phyloP scores from a whole-genome alignment of 2,113 vertebrate genomes.

The Chaenocephalus aceratus region DNA sequence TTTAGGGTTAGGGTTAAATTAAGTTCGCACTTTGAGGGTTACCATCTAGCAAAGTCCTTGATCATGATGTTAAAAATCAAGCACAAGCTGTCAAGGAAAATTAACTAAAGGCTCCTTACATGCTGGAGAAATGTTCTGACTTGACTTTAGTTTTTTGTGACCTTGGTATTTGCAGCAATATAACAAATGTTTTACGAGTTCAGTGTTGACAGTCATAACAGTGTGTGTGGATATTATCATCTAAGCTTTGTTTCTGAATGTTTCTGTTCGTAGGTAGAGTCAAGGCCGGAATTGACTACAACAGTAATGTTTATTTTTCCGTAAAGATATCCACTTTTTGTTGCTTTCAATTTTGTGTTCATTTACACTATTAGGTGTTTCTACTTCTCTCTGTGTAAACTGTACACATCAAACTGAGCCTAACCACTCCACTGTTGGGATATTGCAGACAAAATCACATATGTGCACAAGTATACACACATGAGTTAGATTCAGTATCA shows the following conservation, averaged over 20 bases:
- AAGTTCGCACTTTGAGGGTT: no score
- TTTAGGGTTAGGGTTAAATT: no score
- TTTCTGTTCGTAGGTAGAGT: background rate
- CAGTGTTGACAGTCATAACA: conserved; percentile 47
- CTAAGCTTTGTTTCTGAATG: background rate
- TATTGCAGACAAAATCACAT: conserved; percentile 12
- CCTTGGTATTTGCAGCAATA: conserved; percentile 13
- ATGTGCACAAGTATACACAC: background rate
- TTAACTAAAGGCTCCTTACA: conserved; percentile 1
- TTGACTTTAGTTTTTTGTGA: conserved; percentile 10
- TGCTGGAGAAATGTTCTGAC: background rate
- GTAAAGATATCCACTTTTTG: background rate
- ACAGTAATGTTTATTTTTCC: background rate
- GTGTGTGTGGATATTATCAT: background rate
- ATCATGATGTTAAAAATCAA: background rate
- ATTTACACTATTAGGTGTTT: background rate
- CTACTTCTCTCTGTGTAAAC: background rate
- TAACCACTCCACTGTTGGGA: background rate
- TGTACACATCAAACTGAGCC: conserved; percentile 28
- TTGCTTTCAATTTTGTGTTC: background rate
- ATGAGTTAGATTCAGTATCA: conserved; percentile 8
- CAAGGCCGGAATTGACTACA: background rate
- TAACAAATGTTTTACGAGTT: conserved; percentile 7
- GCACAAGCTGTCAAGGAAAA: background rate
- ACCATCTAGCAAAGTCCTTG: no score